phyloP scores from a whole-genome alignment of 2,888 invertebrate species.

The Schrankia costaestrigalis region DNA sequence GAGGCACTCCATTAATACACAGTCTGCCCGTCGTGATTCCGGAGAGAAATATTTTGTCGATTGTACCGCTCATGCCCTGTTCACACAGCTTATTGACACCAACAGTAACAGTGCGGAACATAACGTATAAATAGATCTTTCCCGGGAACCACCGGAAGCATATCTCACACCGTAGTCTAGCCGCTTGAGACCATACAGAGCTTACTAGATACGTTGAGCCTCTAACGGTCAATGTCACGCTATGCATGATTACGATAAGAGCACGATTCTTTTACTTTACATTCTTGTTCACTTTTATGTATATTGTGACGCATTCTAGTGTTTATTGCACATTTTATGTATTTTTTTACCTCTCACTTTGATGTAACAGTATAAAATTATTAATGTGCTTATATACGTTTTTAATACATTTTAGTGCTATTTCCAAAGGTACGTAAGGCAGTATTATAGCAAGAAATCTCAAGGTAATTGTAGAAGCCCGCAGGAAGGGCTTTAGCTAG shows the following conservation, averaged over 20 bases:
- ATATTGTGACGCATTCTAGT: slow-evolving; percentile 61
- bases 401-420: slow-evolving; percentile 21
- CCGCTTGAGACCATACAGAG: slow-evolving; percentile 64
- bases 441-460: slow-evolving; percentile 45
- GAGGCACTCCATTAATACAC: slow-evolving; percentile 79
- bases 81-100: slow-evolving; percentile 66
- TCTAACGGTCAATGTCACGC: slow-evolving; percentile 73
- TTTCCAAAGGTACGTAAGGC: slow-evolving; percentile 28
- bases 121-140: slow-evolving; percentile 79
- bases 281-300: slow-evolving; percentile 45
- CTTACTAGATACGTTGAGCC: slow-evolving; percentile 64
- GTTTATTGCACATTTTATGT: slow-evolving; percentile 64
- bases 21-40: slow-evolving; percentile 79
- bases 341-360: slow-evolving; percentile 31
- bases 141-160: slow-evolving; percentile 77
- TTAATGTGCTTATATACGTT: slow-evolving; percentile 13
- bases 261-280: slow-evolving; percentile 64
- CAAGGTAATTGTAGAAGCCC: slow-evolving; percentile 53
- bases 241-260: slow-evolving; percentile 77
- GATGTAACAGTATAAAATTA: slow-evolving; percentile 16
- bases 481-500: slow-evolving; percentile 57
- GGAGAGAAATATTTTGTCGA: slow-evolving; percentile 81
- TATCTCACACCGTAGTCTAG: slow-evolving; percentile 72
- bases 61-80: slow-evolving; percentile 75
- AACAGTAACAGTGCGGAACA: slow-evolving; percentile 73